Conservation (phyloP, 2,113 vertebrate species). For the Micronycteris hirsuta region DNA sequence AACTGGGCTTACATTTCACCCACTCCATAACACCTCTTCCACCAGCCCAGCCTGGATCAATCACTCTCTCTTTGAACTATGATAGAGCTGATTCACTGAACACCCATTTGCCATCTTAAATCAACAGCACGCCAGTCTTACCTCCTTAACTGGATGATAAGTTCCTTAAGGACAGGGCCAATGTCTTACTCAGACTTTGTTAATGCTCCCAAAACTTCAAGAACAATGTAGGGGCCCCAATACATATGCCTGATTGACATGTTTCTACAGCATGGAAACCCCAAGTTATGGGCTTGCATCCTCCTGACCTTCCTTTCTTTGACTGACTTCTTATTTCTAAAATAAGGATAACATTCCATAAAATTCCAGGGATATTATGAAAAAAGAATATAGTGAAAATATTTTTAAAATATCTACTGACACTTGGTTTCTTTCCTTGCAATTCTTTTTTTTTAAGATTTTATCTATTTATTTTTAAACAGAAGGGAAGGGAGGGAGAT, state of each 20-base stretch:
- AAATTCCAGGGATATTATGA: neutral
- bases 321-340: conserved; percentile 9
- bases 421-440: neutral
- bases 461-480: too few species aligned
- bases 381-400: neutral
- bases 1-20: neutral
- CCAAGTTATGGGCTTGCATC: neutral
- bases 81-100: neutral
- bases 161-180: neutral
- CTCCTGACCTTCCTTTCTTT: neutral
- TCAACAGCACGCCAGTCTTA: neutral
- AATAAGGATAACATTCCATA: neutral
- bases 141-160: neutral
- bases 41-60: neutral
- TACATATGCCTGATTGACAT: neutral
- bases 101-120: neutral
- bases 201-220: neutral
- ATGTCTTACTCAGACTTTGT: neutral
- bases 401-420: neutral
- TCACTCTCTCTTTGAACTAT: neutral
- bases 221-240: neutral
- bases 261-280: neutral
- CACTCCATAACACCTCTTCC: neutral
- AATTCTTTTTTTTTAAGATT: too few species aligned
- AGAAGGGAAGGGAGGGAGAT: too few species aligned